Base-by-base conservation (phyloP, 2,888 invertebrate species). In the Cephus sareptanus region DNA sequence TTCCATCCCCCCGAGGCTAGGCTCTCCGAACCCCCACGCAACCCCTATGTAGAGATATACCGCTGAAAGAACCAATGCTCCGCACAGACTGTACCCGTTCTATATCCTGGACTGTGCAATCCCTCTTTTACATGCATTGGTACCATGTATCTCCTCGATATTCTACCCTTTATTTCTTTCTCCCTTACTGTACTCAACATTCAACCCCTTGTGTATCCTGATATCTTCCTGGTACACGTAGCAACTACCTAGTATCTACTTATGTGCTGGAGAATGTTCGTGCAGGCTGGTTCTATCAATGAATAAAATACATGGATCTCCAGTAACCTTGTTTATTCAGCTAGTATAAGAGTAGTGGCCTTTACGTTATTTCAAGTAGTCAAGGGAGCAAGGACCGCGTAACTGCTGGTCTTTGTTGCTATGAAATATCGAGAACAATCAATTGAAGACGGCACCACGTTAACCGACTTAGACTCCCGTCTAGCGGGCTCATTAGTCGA, bases 401-500 rank as follows among this genome's bases (percentile, higher is more conserved):
- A 56, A 56, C 56, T 56, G 56, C 56, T 56, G 9, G 23, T 56
- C 56, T 56, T 56, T 23, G 56, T 56, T 56, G 9, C 23, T 56
- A 56, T 56, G 23, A 56, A 56, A 56, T 56, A 56, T 56, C 56
- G 23, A 56, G 56, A 23, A 23, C 23, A 56, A 56, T 56, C 56
- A 56, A 56, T 56, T 2, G 23, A 56, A 23, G 56, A 56, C 23
- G 56, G 23, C 23, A 56, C 23, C 56, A 56, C 23, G 56, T 56
- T 56, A 56, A 56, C 56, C 23, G 56, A 56, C 56, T 23, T 56
- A 2, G 56, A 56, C 9, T 56, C 56, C 0, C 23, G 9, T 56
- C 56, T 1, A 56, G 56, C 56, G 23, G 23, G 56, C 2, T 56
- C 56, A 2, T 56, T 56, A 56, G 56, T 9, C 78, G 77, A 82